phyloP scores from a whole-genome alignment of 2,888 invertebrate species.

The Chaetoderma sp. region DNA sequence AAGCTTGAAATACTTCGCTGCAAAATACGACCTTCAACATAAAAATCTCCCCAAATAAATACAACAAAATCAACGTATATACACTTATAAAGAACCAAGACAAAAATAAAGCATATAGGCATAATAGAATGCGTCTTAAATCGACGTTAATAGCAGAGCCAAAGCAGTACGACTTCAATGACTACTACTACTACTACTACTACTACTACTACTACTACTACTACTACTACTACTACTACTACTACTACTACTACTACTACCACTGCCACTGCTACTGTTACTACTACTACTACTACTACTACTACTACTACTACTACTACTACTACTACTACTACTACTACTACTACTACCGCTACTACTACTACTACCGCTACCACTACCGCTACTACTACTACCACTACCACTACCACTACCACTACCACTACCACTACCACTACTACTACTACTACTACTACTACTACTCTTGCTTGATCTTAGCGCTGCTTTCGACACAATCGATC shows the following conservation, averaged over 20 bases:
- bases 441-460: slow-evolving; percentile 23
- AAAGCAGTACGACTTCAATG: no score
- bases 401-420: slow-evolving; percentile 17
- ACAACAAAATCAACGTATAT: no score
- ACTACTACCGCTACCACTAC: slow-evolving; percentile 6
- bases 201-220: slow-evolving; percentile 19
- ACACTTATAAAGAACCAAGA: no score
- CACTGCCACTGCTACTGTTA: slow-evolving; percentile 12
- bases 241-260: slow-evolving; percentile 15
- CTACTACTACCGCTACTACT: neutral
- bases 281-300: slow-evolving; percentile 8
- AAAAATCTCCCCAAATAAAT: no score
- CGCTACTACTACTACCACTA: slow-evolving; percentile 20
- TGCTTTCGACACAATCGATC: no score
- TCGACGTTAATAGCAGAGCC: no score
- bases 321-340: slow-evolving; percentile 13
- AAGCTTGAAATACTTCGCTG: no score
- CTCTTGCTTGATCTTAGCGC: no score
- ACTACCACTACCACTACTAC: slow-evolving; percentile 21
- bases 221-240: slow-evolving; percentile 23
- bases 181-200: slow-evolving; percentile 18
- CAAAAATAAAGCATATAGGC: no score
- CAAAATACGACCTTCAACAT: no score
- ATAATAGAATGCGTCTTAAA: no score
- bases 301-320: slow-evolving; percentile 14